Conservation (phyloP, 2,797 vertebrate genomes). For the Onychomys leucogaster region DNA sequence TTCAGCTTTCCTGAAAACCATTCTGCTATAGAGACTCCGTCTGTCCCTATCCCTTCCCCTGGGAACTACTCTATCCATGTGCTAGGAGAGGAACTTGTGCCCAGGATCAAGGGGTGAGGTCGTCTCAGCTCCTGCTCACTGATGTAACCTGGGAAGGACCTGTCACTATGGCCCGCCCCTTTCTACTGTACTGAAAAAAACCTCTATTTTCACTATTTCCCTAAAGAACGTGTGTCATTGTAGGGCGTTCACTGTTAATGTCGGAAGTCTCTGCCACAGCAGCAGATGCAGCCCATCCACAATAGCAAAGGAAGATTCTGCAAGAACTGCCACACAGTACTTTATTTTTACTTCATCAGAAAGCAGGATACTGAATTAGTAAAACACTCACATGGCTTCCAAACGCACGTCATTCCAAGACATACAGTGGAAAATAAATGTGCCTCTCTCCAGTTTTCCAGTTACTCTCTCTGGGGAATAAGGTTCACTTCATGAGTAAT, state of each 20-base stretch:
- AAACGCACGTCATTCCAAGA: slow-evolving; percentile 33
- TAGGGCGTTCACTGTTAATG: background rate
- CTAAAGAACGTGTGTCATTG: background rate
- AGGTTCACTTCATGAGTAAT: background rate
- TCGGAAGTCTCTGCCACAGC: slow-evolving; percentile 22
- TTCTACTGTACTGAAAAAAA: background rate
- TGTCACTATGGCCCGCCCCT: background rate
- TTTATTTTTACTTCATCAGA: background rate
- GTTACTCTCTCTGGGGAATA: slow-evolving; percentile 11
- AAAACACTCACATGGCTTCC: slow-evolving; percentile 22
- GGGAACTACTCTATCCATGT: background rate
- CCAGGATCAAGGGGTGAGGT: too few species aligned
- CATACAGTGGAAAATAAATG: background rate
- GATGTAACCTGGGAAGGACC: background rate
- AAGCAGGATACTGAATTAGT: background rate
- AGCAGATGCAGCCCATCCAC: background rate
- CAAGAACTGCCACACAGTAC: background rate
- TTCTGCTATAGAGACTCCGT: background rate
- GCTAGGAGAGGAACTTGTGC: background rate
- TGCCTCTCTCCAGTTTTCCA: background rate
- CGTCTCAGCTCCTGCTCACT: background rate
- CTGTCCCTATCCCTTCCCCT: background rate
- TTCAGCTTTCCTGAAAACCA: slow-evolving; percentile 53
- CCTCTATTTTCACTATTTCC: background rate
- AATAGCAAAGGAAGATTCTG: slow-evolving; percentile 25